Conservation (phyloP, 2,888 invertebrate genomes). For the Agriopis leucophaearia region DNA sequence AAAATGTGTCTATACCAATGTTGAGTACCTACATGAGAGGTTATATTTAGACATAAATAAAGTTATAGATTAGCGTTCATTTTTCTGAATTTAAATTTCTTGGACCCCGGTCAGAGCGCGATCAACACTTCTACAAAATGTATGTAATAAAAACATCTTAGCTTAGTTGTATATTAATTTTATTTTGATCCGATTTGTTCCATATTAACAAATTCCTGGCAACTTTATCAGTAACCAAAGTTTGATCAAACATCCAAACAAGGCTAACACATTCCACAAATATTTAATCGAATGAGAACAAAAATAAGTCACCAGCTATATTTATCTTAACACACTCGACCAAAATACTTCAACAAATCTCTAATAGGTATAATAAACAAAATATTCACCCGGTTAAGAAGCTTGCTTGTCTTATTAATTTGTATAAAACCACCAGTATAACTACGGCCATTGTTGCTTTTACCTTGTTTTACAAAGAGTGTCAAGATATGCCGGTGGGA, state of each 20-base stretch:
- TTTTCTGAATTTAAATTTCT: no score
- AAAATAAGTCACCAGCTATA: conserved; percentile 62
- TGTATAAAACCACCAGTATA: conserved; percentile 64
- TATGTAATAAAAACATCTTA: no score
- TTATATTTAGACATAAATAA: no score
- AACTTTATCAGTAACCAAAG: conserved; percentile 59
- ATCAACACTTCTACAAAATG: no score
- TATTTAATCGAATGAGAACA: conserved; percentile 62
- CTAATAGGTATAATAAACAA: conserved; percentile 85
- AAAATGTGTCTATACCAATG: no score
- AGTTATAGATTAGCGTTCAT: no score
- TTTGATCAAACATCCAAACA: conserved; percentile 64
- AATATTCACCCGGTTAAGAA: conserved; percentile 84
- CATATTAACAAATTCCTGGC: conserved; percentile 6
- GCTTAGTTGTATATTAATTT: not conserved
- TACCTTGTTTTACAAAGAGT: not conserved
- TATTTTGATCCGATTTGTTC: not conserved
- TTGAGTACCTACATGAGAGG: no score
- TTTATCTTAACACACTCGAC: conserved; percentile 78
- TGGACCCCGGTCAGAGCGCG: no score
- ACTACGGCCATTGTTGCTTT: conserved; percentile 39
- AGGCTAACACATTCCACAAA: conserved; percentile 71
- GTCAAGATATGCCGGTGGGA: conserved; percentile 51
- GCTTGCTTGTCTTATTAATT: conserved; percentile 83
- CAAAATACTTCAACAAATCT: conserved; percentile 83